A percentile compares a stretch with the other conserved stretches of the same genome.
These are phyloP conservation scores for Pachydiplax longipennis DNA, from an alignment of 2,888 invertebrate species.

Conservation along the genomic window DNA sequence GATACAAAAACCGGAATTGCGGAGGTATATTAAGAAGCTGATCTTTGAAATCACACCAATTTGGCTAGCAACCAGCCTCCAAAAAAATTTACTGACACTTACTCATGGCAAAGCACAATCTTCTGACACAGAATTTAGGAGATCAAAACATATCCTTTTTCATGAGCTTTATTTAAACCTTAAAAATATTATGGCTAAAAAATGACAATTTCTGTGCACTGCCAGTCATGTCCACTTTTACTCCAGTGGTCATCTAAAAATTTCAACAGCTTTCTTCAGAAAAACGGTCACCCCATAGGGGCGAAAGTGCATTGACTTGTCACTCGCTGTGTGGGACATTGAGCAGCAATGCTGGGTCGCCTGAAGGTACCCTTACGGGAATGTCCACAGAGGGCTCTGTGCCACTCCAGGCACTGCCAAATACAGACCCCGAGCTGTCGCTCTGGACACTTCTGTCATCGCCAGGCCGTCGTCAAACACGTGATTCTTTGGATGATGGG, in stretches of 20 bases:
- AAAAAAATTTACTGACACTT: background rate
- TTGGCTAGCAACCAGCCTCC: background rate
- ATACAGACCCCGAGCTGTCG: background rate
- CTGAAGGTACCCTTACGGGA: background rate
- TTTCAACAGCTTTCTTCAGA: background rate
- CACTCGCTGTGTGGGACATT: background rate
- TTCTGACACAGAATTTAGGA: background rate
- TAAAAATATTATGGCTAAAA: background rate
- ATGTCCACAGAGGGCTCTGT: background rate
- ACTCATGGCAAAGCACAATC: background rate
- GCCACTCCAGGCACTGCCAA: background rate
- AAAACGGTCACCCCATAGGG: conserved; percentile 21
- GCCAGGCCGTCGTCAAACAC: background rate
- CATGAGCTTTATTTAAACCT: background rate
- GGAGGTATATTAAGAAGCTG: background rate
- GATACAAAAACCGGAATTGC: background rate
- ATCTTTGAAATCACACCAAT: background rate
- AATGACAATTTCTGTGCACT: background rate
- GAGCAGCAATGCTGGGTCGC: background rate
- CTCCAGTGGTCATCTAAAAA: background rate
- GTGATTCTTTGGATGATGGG: background rate
- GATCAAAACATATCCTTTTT: background rate
- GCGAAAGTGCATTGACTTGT: background rate
- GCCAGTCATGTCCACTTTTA: background rate
- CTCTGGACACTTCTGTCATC: background rate